Conservation (phyloP, 2,888 invertebrate genomes). For the Dasypolia templi region DNA sequence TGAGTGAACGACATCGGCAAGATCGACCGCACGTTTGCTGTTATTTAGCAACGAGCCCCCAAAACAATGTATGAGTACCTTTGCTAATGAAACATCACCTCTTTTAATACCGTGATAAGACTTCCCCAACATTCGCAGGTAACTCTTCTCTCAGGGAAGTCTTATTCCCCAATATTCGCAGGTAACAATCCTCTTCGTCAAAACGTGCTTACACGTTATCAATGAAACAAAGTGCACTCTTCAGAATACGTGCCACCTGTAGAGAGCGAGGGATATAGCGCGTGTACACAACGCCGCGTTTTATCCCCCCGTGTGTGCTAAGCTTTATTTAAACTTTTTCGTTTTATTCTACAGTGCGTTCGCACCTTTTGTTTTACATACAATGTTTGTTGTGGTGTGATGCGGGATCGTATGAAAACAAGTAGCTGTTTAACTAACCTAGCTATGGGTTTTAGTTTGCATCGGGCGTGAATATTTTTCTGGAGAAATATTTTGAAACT, state of each 20-base stretch:
- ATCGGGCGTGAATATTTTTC: neutral
- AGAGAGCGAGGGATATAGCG: conserved; percentile 69
- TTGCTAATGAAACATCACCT: neutral
- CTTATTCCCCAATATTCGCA: conserved; percentile 2
- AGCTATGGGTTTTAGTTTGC: conserved; percentile 8
- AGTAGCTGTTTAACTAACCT: conserved; percentile 11
- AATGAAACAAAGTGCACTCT: conserved; percentile 67
- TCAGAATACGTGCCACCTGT: conserved; percentile 75
- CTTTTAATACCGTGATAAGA: neutral
- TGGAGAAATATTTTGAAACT: too few species aligned
- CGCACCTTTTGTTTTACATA: conserved; percentile 62
- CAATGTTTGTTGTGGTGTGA: conserved; percentile 53
- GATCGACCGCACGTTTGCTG: neutral
- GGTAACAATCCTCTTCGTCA: conserved; percentile 13
- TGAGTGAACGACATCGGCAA: too few species aligned
- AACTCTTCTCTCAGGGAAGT: conserved; percentile 9
- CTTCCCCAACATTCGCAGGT: conserved; percentile 1
- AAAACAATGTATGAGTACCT: neutral
- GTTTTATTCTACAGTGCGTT: conserved; percentile 56
- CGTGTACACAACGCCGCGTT: conserved; percentile 61
- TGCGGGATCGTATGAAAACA: conserved; percentile 43
- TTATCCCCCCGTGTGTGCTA: conserved; percentile 56
- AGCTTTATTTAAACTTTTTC: conserved; percentile 66
- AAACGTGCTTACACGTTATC: conserved; percentile 53
- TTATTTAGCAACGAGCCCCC: neutral